A percentile compares a stretch with the other conserved stretches of the same genome.
phyloP scores from a whole-genome alignment of 2,113 vertebrate species.

The Eurystomus gularis region DNA sequence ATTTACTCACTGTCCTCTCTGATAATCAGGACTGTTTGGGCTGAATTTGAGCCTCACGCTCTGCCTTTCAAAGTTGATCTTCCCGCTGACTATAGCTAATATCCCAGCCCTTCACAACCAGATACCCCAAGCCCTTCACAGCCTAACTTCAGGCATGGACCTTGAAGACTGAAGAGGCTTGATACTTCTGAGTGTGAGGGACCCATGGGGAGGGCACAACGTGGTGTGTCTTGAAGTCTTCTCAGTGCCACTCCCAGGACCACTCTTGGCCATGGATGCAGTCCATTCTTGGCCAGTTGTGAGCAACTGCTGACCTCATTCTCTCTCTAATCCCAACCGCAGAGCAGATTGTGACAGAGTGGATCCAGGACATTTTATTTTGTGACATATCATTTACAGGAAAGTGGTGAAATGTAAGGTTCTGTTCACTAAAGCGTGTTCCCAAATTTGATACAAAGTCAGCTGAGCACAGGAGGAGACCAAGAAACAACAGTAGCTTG shows the following conservation, averaged over 20 bases:
- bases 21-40: neutral
- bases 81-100: neutral
- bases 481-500: neutral
- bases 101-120: neutral
- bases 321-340: accelerated
- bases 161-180: neutral
- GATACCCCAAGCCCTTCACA: neutral
- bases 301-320: neutral
- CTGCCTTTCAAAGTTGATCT: neutral
- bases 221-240: neutral
- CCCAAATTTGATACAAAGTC: neutral
- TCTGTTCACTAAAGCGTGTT: neutral
- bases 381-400: neutral
- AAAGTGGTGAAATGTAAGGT: neutral
- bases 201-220: neutral
- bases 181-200: neutral
- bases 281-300: neutral
- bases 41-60: neutral
- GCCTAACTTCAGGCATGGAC: neutral
- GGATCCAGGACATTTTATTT: neutral
- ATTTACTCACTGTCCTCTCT: neutral
- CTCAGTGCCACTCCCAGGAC: neutral
- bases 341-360: neutral
- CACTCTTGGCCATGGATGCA: neutral
- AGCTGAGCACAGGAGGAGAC: neutral